Evolutionary conservation across 2,113 vertebrate genomes (phyloP), one percentile per base, ranked within the genome.

Genomic region (Alligator sinensis): DNA sequence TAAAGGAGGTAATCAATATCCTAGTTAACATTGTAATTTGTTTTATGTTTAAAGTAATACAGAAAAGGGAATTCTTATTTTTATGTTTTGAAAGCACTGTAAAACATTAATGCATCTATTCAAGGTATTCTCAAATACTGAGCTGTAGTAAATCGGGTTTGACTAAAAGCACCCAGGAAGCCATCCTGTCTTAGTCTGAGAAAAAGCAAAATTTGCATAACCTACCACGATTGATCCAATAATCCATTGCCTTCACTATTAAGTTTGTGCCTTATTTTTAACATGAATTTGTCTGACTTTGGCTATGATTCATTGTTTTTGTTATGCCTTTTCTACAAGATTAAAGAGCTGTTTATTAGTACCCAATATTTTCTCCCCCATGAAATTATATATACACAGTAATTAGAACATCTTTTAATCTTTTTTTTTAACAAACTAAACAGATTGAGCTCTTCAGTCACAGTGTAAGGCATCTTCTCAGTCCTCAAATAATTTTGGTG

Each of bases 321-420:
- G 18, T 93, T 87, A 11, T 87, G 90, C 64, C 17, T 91, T 90
- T 88, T 90, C 84, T 70, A 21, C 24, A 70, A 2, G 84, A 74
- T 60, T 93, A 59, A 77, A 85, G 66, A 91, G 61, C 15, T 19
- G 28, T 86, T 91, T 77, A 55, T 27, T 90, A 47, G 47, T 47
- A 38, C 1, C 1, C 58, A n/a, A 27, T 70, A 55, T 16, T 4
- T 88, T 72, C 12, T 19, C 0, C 4, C 60, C 87, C 59, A 19
- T 93, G 74, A 84, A 55, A 74, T 47, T 57, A 74, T 2, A 87
- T 66, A 4, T 11, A 34, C 58, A 28, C 77, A 84, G 16, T 84
- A 91, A 88, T 92, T 59, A 84, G 87, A 88, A 82, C n/a, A 82
- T n/a, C 60, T 86, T 84, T 96, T 91, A 54, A 34, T 89, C 92